Evolutionary conservation across 2,888 invertebrate species (phyloP).

Genomic region (Nomada goodeniana): DNA sequence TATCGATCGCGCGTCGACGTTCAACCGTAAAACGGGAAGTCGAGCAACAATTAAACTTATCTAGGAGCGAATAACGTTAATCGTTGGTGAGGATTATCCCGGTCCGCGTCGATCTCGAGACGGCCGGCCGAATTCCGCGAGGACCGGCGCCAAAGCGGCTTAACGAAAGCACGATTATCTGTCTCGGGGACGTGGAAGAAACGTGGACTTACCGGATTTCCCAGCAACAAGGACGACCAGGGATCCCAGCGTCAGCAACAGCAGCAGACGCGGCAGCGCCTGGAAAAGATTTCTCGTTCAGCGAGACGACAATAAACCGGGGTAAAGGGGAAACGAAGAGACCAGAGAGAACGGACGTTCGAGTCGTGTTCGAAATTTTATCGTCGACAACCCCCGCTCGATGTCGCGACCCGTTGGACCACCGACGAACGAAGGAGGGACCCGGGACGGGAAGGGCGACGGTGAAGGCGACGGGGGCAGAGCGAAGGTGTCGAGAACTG

Average conservation of each 20-base stretch:
- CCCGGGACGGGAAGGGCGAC: not conserved
- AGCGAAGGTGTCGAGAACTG: not conserved
- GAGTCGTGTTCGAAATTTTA: constrained; percentile 12
- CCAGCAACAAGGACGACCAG: constrained; percentile 47
- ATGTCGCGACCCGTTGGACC: too few species aligned
- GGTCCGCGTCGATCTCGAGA: constrained; percentile 23
- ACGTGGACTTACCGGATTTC: constrained; percentile 55
- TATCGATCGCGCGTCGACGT: not conserved
- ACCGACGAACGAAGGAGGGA: not conserved
- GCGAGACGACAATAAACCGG: not conserved
- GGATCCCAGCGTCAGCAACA: constrained; percentile 48
- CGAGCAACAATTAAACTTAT: constrained; percentile 30
- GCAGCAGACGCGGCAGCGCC: constrained; percentile 44
- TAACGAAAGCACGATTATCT: constrained; percentile 56
- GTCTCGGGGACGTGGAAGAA: constrained; percentile 3
- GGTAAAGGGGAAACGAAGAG: not conserved
- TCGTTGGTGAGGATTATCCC: constrained; percentile 44
- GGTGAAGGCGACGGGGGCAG: not conserved
- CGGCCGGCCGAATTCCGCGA: constrained; percentile 10
- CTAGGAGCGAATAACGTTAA: constrained; percentile 38
- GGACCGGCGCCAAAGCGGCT: constrained; percentile 52
- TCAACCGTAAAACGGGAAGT: too few species aligned
- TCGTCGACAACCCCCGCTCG: not conserved
- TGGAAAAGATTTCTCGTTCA: constrained; percentile 61
- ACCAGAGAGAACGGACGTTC: not conserved